Percentiles rank a stretch among this genome's conserved stretches.
Evolutionary conservation across 2,888 invertebrate genomes (phyloP).

Genomic region (Baccha elongata): DNA sequence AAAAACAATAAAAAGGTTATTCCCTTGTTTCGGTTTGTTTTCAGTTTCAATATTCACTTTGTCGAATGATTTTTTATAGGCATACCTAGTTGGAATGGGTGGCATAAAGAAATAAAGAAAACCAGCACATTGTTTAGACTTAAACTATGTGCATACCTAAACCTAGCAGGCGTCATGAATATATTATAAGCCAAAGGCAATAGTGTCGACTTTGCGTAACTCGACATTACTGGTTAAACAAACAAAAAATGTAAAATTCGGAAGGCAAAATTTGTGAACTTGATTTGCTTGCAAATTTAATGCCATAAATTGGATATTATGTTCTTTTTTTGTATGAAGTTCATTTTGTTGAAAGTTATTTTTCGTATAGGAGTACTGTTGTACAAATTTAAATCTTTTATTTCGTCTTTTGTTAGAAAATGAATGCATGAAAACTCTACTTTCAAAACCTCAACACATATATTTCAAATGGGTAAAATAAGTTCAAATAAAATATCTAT

Average conservation of each 20-base stretch:
- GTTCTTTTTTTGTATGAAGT: not conserved
- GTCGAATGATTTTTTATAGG: not conserved
- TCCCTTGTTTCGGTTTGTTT: slow-evolving; percentile 31
- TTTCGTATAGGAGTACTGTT: too few species aligned
- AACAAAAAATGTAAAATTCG: too few species aligned
- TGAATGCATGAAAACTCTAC: too few species aligned
- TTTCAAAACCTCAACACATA: too few species aligned
- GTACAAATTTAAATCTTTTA: too few species aligned
- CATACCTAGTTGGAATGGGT: not conserved
- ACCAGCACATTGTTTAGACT: not conserved
- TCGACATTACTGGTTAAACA: slow-evolving; percentile 2
- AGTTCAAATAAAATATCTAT: too few species aligned
- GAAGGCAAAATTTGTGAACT: slow-evolving; percentile 1
- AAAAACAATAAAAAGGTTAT: slow-evolving; percentile 28
- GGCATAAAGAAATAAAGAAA: not conserved
- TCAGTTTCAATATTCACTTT: slow-evolving; percentile 5
- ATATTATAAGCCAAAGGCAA: not conserved
- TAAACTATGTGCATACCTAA: not conserved
- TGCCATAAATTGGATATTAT: slow-evolving; percentile 1
- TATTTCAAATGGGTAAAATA: too few species aligned
- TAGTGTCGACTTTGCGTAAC: slow-evolving; percentile 30
- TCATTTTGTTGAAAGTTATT: too few species aligned
- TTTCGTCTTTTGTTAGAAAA: too few species aligned
- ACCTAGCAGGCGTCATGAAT: not conserved
- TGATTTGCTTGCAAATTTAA: slow-evolving; percentile 10